Evolutionary conservation across 2,888 invertebrate genomes (phyloP), one percentile per base, ranked within the genome.

Genomic region (Papilio gigon): DNA sequence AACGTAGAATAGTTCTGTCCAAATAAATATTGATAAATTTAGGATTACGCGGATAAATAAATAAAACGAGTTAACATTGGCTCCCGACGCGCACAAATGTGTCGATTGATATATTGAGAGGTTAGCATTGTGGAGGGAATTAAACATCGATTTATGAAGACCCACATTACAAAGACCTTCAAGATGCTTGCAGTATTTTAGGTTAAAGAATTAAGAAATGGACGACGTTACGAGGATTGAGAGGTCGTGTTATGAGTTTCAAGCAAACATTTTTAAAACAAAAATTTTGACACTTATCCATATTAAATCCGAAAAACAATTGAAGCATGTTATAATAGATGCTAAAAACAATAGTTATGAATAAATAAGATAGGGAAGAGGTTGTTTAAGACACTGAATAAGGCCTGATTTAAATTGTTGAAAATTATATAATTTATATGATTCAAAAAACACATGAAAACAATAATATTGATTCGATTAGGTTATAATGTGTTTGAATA

Each of bases 1-100:
- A 68, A 47, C 68, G 17, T 37, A 76, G 76, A 80, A 78, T 79
- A 74, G 75, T 70, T n/a, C 74, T 67, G 67, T 68, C 70, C 70
- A 78, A 82, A 83, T 82, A 83, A 82, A 82, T 84, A 81, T 77
- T 77, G 76, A 77, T 81, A 83, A 82, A 84, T 81, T 80, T 80
- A 81, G 80, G 76, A 76, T 76, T 77, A 58, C 74, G 53, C 65
- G 71, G 65, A 68, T 75, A 75, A 75, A 77, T 84, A 83, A 82
- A 81, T 80, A 78, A 56, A 68, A 17, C 12, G 20, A 33, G 50
- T 67, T 66, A 71, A 71, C 72, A 68, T 70, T 53, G 68, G 63
- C 53, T 65, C 12, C 20, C 35, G 17, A 25, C 9, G 61, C 30
- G 67, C 58, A 58, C 47, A 44, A 11, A 68, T 58, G 68, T 63